These are phyloP conservation scores for Andrena marginata DNA, from an alignment of 2,888 invertebrate genomes.

Conservation along the genomic window DNA sequence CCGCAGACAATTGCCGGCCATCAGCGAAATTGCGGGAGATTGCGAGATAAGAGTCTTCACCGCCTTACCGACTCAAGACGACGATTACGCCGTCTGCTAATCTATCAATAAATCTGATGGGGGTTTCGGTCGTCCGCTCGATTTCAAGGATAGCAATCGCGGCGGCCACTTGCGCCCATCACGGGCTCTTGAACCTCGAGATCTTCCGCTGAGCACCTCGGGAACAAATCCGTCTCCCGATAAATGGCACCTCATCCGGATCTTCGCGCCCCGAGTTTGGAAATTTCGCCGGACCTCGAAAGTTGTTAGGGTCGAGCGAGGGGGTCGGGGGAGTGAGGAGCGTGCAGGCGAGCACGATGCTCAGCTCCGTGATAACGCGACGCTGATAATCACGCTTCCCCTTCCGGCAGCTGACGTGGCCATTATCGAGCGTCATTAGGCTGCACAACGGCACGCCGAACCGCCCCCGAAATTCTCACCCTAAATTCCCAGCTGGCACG, in stretches of 20 bases:
- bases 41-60: conserved; percentile 56
- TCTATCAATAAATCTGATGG: conserved; percentile 38
- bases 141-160: background rate
- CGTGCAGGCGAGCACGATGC: conserved; percentile 5
- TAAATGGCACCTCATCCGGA: too few relatives aligned
- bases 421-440: conserved; percentile 50
- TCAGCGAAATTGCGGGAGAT: conserved; percentile 65
- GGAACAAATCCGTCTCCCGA: too few relatives aligned
- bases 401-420: conserved; percentile 33
- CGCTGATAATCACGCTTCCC: conserved; percentile 21
- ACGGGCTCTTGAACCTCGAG: background rate
- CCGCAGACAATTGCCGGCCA: conserved; percentile 58
- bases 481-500: conserved; percentile 46
- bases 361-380: conserved; percentile 15
- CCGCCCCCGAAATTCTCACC: conserved; percentile 40
- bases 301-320: too few relatives aligned
- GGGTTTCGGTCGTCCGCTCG: background rate
- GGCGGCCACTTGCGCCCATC: background rate
- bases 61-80: conserved; percentile 63
- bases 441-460: conserved; percentile 37
- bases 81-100: conserved; percentile 44
- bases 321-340: too few relatives aligned
- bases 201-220: too few relatives aligned
- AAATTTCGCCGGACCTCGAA: too few relatives aligned
- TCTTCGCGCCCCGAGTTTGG: too few relatives aligned